Percentiles rank a stretch among this genome's conserved stretches.
Evolutionary conservation across 1,140 invertebrate species (phyloP).

Genomic region (Pachypeltis micranthus): DNA sequence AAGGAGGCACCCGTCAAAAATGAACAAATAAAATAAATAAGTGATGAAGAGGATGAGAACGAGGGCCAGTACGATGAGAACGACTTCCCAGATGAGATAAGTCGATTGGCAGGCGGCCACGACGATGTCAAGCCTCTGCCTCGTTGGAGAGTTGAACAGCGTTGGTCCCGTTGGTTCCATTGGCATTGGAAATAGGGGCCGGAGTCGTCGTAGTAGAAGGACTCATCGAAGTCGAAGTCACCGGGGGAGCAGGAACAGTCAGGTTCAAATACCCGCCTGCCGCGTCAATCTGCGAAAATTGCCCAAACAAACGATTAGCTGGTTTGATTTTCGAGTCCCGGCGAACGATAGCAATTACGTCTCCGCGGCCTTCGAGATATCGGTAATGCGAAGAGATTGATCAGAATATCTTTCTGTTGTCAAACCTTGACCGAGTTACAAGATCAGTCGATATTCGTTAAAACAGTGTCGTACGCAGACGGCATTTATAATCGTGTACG

Average conservation of each 20-base stretch:
- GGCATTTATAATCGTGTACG: no score
- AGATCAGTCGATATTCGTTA: no score
- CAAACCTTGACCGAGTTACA: no score
- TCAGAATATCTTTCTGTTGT: no score
- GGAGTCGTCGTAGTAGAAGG: background rate
- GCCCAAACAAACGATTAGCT: no score
- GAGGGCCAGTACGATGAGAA: constrained; percentile 6
- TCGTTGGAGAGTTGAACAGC: constrained; percentile 1
- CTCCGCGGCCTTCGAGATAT: no score
- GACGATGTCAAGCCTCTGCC: background rate
- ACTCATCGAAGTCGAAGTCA: background rate
- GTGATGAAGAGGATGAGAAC: constrained; percentile 1
- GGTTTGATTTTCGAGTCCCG: no score
- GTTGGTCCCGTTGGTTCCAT: background rate
- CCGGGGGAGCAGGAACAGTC: constrained; percentile 15
- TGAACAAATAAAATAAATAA: constrained; percentile 18
- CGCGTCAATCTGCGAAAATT: constrained; percentile 19
- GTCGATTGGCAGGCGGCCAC: background rate
- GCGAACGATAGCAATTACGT: no score
- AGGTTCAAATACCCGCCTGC: constrained; percentile 19
- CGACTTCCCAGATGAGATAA: constrained; percentile 3
- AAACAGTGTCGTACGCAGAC: no score
- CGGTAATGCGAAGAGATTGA: no score
- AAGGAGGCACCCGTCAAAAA: constrained; percentile 12
- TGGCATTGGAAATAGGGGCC: background rate